Conservation (phyloP, 2,113 vertebrate genomes). For the Macquaria australasica region DNA sequence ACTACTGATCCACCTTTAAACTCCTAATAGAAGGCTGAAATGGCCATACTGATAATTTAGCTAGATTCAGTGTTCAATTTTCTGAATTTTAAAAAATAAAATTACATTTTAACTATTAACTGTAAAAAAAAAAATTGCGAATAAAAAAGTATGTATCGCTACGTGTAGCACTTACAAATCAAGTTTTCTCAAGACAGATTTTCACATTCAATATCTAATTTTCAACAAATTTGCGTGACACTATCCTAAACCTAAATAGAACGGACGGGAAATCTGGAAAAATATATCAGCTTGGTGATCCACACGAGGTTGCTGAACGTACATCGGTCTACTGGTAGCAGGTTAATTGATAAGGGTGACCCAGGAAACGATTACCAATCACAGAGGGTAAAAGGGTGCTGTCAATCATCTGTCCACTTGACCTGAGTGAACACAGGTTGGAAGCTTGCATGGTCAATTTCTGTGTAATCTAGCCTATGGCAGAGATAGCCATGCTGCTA, state of each 20-base stretch:
- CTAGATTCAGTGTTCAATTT: neutral
- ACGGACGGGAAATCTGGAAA: slow-evolving; percentile 35
- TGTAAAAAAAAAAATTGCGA: neutral
- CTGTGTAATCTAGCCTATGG: slow-evolving; percentile 59
- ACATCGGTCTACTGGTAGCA: slow-evolving; percentile 57
- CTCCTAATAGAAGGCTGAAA: neutral
- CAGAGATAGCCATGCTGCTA: slow-evolving; percentile 51
- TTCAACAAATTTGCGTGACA: slow-evolving; percentile 16
- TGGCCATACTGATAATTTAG: neutral
- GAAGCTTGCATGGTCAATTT: slow-evolving; percentile 56
- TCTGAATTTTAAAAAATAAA: neutral
- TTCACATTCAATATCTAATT: slow-evolving; percentile 12
- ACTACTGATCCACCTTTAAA: slow-evolving; percentile 10
- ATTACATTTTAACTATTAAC: neutral
- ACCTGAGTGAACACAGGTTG: slow-evolving; percentile 54
- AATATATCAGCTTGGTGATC: slow-evolving; percentile 49
- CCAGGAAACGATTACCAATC: slow-evolving; percentile 79
- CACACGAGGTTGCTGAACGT: slow-evolving; percentile 56
- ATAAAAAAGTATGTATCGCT: neutral
- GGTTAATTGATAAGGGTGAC: slow-evolving; percentile 81
- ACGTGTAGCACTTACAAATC: neutral
- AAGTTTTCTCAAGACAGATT: neutral
- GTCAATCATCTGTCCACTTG: slow-evolving; percentile 80
- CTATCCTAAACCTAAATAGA: slow-evolving; percentile 36
- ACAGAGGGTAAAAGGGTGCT: slow-evolving; percentile 71